Percentiles rank a stretch among this genome's conserved stretches.
Evolutionary conservation across 2,888 invertebrate species (phyloP).

Genomic region (Tupiocoris notatus): DNA sequence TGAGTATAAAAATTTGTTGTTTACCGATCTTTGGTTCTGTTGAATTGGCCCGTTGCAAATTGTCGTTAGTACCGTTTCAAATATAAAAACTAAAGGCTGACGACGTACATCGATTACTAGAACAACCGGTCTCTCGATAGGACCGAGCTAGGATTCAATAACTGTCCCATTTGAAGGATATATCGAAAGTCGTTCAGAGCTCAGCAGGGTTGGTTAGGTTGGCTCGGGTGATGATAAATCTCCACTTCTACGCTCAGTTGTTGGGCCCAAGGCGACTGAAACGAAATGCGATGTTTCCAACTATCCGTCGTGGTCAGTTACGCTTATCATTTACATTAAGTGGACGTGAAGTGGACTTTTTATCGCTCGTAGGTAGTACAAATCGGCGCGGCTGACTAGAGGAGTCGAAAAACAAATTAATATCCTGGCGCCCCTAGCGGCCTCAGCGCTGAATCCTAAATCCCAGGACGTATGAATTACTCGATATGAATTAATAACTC

Average conservation of each 20-base stretch:
- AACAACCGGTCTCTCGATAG: no score
- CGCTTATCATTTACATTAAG: constrained; percentile 35
- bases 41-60: no score
- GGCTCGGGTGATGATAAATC: background rate
- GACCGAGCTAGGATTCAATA: no score
- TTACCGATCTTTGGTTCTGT: no score
- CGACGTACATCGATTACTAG: no score
- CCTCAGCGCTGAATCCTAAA: background rate
- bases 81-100: no score
- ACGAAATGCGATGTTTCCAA: background rate
- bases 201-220: no score
- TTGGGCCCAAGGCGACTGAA: background rate
- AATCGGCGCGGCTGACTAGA: constrained; percentile 18
- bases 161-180: no score
- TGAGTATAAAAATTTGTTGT: no score
- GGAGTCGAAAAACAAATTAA: constrained; percentile 34
- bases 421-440: constrained; percentile 10
- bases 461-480: constrained; percentile 25
- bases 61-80: no score
- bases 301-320: constrained; percentile 6
- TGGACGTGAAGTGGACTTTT: constrained; percentile 31
- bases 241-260: background rate
- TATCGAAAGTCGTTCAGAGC: no score
- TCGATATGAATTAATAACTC: constrained; percentile 33
- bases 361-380: constrained; percentile 19